Evolutionary conservation across 1,140 invertebrate species (phyloP).

Genomic region (Colletes latitarsis): DNA sequence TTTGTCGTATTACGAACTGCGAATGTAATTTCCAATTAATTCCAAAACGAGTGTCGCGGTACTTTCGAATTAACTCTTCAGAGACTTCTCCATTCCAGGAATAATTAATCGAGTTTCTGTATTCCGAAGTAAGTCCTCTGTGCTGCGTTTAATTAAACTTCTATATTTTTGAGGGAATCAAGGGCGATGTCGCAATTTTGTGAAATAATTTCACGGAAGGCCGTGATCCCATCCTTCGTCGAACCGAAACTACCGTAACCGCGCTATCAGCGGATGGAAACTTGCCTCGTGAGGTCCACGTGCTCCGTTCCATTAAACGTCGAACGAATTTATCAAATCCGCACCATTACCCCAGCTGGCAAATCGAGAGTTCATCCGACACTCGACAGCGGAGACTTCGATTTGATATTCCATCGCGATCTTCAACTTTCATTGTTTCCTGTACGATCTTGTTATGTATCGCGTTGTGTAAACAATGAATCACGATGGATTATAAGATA

Average conservation of each 20-base stretch:
- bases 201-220: not conserved
- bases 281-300: conserved; percentile 27
- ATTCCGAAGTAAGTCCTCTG: not conserved
- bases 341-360: conserved; percentile 20
- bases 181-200: too few relatives aligned
- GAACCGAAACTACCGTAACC: not conserved
- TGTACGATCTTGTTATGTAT: not conserved
- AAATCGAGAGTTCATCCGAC: conserved; percentile 22
- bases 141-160: too few relatives aligned
- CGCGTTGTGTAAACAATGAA: conserved; percentile 9
- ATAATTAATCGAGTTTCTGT: not conserved
- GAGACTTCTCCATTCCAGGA: not conserved
- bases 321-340: conserved; percentile 25
- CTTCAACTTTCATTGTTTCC: not conserved
- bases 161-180: too few relatives aligned
- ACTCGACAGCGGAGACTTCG: not conserved
- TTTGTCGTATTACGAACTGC: not conserved
- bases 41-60: not conserved
- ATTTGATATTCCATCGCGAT: conserved; percentile 1
- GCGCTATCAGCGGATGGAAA: not conserved
- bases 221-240: not conserved
- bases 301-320: conserved; percentile 32
- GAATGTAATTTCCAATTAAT: not conserved
- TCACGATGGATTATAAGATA: not conserved
- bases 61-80: not conserved